Base-by-base conservation (phyloP, 2,113 vertebrate genomes). In the Lepus americanus region DNA sequence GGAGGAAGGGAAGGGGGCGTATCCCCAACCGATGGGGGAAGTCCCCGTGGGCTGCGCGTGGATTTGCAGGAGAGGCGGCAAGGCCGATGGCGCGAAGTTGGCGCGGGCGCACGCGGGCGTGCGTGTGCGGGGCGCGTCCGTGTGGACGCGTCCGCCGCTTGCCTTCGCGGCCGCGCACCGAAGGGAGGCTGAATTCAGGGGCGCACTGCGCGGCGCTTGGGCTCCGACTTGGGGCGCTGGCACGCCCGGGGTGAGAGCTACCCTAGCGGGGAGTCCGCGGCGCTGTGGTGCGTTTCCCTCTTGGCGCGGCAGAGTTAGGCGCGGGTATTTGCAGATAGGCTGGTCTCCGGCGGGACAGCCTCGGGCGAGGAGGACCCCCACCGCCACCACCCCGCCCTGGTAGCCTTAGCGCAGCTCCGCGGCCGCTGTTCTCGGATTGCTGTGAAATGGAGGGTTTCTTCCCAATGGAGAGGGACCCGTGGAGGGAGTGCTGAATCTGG, bases 1-100 rank as follows among this genome's bases (percentile, higher is more conserved):
- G 44, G 44, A 44, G 44, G 44, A 44, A 44, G 44, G 5, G 44
- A 44, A 44, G 44, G 44, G 44, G 44, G 44, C 44, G 44, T 44
- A 44, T 44, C 44, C 44, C 44, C 44, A 86, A 74, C 33, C 9
- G 9, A 0, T 61, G 85, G 64, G 31, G 44, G 22, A n/a, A 74
- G 95, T 85, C 89, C 95, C 96, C 10, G 20, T 63, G 82, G 96
- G 67, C 90, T 84, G 74, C 88, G 2, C 27, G 14, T 49, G 89
- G 88, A 9, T 96, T 95, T 77, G 94, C 33, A 67, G 19, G 67
- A 20, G 19, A 64, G 66, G 77, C 8, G 49, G 22, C 17, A 2
- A 7, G 16, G 31, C 44, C 49, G 0, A 94, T 92, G 44, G 44
- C 22, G 85, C 73, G 96, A 97, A 97, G 97, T 98, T 96, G 0